Evolutionary conservation across 2,888 invertebrate species (phyloP), one percentile per base, ranked within the genome.

Genomic region (Euphydryas editha): DNA sequence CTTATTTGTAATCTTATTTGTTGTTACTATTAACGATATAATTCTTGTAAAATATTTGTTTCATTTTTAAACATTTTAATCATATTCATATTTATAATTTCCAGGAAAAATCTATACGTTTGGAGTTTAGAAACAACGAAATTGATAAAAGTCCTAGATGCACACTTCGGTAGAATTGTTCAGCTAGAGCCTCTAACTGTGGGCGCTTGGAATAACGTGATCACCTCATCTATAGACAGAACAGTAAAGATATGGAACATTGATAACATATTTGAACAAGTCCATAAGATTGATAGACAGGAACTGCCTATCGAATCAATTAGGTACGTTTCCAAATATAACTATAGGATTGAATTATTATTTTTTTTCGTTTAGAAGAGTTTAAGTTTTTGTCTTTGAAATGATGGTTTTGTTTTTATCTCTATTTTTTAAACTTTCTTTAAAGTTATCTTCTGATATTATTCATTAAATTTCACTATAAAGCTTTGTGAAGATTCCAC

Each of bases 231-330:
- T 0, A 98, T 99, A 58, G 99, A 99, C 86, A 95, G 99, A 68
- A 98, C 98, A 0, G 99, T 99, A 8, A 99, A 99, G 93, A 98
- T 99, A 5, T 99, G 99, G 99, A 99, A 99, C 84, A 98, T 99
- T 65, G 98, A 99, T 85, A 99, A 99, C 84, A 99, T 99, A 73
- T 98, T 99, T 80, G 99, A 99, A 82, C 98, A 99, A 86, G 98
- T 99, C 0, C 98, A 98, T 81, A 97, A 97, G 47, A 98, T 99
- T 72, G 98, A 99, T 80, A 93, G 99, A 10, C 98, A 99, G 82
- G 99, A 99, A 81, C 92, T 99, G 68, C 98, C 98, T 75, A 98
- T 99, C 67, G 99, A 99, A 85, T 95, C 96, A 21, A 97, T 99
- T 57, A 96, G 96, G 96, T 96, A 83, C 74, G 57, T 63, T 60